A percentile compares a stretch with the other conserved stretches of the same genome.
Conservation (phyloP, 2,113 vertebrate genomes). For the Charina bottae region DNA sequence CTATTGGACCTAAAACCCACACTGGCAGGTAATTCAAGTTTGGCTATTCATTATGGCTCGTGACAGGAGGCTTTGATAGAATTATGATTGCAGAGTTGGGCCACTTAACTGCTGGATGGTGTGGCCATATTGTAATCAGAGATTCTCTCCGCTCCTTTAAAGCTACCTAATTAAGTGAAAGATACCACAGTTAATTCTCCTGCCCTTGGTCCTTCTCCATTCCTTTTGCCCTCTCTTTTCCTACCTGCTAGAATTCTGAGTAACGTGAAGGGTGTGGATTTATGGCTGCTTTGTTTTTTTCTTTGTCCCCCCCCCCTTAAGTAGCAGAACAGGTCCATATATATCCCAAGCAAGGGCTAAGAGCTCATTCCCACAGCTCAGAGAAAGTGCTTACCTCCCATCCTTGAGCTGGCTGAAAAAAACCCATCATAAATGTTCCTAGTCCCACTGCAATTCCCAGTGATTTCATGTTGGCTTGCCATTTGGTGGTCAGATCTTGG, state of each 20-base stretch:
- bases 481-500: not conserved
- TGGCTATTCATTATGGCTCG: not conserved
- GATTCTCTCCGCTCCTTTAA: not conserved
- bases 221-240: not conserved
- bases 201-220: not conserved
- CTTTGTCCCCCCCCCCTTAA: not conserved
- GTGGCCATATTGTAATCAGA: not conserved
- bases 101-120: not conserved
- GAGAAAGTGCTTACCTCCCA: not conserved
- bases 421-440: not conserved
- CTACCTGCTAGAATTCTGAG: not conserved
- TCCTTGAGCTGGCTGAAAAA: not conserved
- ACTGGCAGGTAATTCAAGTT: not conserved
- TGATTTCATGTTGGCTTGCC: not conserved
- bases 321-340: not conserved
- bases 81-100: not conserved
- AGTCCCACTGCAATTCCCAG: too few species aligned
- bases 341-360: not conserved
- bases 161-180: not conserved
- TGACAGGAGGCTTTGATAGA: conserved; percentile 1
- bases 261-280: not conserved
- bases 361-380: not conserved
- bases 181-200: not conserved
- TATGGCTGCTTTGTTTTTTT: not conserved
- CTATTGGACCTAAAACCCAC: not conserved